Evolutionary conservation across 2,888 invertebrate species (phyloP).

Genomic region (Troides aeacus): DNA sequence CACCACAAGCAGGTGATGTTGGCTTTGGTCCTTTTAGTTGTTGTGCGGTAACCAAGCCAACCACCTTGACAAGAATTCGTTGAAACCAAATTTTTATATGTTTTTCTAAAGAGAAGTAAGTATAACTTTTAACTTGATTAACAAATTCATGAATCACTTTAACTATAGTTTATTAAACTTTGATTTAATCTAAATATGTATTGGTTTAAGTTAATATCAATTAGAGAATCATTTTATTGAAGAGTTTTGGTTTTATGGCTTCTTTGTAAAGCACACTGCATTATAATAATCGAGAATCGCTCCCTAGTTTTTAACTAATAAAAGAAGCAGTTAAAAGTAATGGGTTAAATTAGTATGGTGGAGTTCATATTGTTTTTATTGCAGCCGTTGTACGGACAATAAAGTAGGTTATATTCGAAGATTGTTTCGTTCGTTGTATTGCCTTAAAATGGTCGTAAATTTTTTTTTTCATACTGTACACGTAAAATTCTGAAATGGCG

Average conservation of each 20-base stretch:
- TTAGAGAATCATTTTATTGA: not conserved
- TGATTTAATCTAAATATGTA: no score
- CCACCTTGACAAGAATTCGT: no score
- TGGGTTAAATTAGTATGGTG: slow-evolving; percentile 15
- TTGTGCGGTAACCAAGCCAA: no score
- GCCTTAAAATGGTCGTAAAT: slow-evolving; percentile 15
- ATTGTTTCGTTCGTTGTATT: slow-evolving; percentile 22
- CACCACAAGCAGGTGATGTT: no score
- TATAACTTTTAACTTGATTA: no score
- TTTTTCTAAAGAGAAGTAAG: no score
- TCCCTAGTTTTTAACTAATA: not conserved
- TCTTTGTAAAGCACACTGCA: not conserved
- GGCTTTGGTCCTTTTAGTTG: no score
- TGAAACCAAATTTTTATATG: no score
- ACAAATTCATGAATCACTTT: no score
- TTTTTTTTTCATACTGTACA: slow-evolving; percentile 18
- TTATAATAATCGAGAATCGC: slow-evolving; percentile 3
- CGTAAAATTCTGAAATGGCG: slow-evolving; percentile 14
- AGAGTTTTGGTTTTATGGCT: not conserved
- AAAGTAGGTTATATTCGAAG: slow-evolving; percentile 19
- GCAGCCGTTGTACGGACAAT: slow-evolving; percentile 12
- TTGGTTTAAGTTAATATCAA: not conserved
- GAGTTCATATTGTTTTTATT: slow-evolving; percentile 20
- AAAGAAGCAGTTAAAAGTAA: slow-evolving; percentile 14
- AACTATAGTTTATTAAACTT: no score